phyloP scores from a whole-genome alignment of 2,888 invertebrate genomes.

The Noctua janthe region DNA sequence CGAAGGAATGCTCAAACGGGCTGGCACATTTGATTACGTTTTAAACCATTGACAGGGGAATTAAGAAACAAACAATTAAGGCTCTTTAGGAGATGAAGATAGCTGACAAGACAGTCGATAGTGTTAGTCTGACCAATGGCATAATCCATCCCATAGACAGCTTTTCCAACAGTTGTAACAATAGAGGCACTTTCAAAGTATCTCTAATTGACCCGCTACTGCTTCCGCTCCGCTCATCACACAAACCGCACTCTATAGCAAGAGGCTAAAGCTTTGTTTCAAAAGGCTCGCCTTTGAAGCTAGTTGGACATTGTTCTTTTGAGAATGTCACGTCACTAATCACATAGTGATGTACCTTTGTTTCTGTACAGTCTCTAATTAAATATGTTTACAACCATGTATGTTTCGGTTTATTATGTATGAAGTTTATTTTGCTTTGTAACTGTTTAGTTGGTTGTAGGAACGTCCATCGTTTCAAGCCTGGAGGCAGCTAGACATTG shows the following conservation, averaged over 20 bases:
- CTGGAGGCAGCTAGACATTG: not conserved
- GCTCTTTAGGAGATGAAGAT: not conserved
- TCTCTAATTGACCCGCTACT: not conserved
- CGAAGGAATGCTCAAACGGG: not conserved
- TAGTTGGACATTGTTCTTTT: slow-evolving; percentile 86
- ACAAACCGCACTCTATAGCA: slow-evolving; percentile 51
- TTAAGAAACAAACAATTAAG: not conserved
- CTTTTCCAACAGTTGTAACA: not conserved
- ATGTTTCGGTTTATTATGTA: slow-evolving; percentile 5
- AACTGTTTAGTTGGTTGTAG: not conserved
- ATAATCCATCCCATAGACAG: no score
- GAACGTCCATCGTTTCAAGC: not conserved
- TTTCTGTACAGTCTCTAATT: slow-evolving; percentile 54
- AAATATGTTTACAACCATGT: slow-evolving; percentile 53
- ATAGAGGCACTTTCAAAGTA: not conserved
- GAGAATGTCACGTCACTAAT: slow-evolving; percentile 69
- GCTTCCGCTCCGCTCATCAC: slow-evolving; percentile 66
- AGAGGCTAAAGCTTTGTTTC: slow-evolving; percentile 81
- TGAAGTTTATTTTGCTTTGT: slow-evolving; percentile 2
- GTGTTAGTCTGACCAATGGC: not conserved
- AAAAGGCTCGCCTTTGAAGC: slow-evolving; percentile 81
- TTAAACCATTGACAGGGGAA: not conserved
- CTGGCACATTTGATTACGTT: not conserved
- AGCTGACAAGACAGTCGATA: not conserved
- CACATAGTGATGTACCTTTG: slow-evolving; percentile 67